Conservation (phyloP, 2,797 vertebrate species). For the Etheostoma perlongum region DNA sequence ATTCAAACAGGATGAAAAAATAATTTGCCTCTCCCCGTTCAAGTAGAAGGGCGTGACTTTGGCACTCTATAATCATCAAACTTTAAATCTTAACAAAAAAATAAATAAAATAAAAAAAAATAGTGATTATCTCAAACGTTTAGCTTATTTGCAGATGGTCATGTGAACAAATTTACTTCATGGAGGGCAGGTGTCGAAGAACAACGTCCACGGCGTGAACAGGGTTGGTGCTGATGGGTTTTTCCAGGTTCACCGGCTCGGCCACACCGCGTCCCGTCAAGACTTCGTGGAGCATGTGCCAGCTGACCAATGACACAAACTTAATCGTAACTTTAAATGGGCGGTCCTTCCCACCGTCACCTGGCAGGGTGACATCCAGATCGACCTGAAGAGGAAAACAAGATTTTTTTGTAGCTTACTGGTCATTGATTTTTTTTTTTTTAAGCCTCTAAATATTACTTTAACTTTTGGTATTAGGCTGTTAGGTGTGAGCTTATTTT, state of each 20-base stretch:
- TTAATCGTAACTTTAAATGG: slow-evolving; percentile 96
- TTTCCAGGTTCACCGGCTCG: slow-evolving; percentile 95
- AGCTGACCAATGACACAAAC: slow-evolving; percentile 97
- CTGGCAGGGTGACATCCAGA: slow-evolving; percentile 96
- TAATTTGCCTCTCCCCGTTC: no score
- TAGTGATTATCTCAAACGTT: no score
- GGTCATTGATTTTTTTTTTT: not conserved
- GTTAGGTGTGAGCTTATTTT: not conserved
- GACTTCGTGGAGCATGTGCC: slow-evolving; percentile 97
- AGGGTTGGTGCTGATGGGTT: slow-evolving; percentile 98
- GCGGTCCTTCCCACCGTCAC: slow-evolving; percentile 97
- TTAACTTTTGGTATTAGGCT: not conserved
- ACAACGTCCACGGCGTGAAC: slow-evolving; percentile 98
- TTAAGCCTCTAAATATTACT: not conserved
- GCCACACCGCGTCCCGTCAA: slow-evolving; percentile 90
- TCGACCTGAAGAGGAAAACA: slow-evolving; percentile 87
- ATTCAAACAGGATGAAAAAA: no score
- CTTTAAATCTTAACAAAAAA: not conserved
- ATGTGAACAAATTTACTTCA: slow-evolving; percentile 87
- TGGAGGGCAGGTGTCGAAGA: slow-evolving; percentile 97
- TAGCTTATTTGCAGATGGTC: not conserved
- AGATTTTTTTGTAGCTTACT: not conserved
- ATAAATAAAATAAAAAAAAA: not conserved
- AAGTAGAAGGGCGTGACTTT: no score
- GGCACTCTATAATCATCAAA: not conserved